Evolutionary conservation across 2,797 vertebrate species (phyloP).

Genomic region (Mycteria americana): DNA sequence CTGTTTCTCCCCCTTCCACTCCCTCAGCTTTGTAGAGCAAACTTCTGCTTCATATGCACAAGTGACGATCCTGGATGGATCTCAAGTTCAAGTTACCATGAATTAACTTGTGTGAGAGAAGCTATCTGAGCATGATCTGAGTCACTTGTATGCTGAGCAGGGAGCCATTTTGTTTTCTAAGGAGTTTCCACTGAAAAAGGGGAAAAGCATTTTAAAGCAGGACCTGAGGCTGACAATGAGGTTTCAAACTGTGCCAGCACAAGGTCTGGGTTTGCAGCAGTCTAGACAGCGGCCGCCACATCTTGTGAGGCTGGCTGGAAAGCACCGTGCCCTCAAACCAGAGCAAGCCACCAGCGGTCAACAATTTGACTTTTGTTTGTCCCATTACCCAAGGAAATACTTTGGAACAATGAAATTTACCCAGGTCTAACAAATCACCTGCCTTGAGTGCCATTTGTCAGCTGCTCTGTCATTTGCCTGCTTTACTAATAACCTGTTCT

Average conservation of each 20-base stretch:
- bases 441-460: not conserved
- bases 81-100: not conserved
- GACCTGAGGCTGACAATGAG: not conserved
- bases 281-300: not conserved
- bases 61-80: not conserved
- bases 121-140: not conserved
- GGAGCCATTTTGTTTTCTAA: not conserved
- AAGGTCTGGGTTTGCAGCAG: not conserved
- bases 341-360: not conserved
- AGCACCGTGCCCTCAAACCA: not conserved
- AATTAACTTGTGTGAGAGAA: not conserved
- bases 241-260: not conserved
- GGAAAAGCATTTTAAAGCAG: not conserved
- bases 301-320: not conserved
- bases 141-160: not conserved
- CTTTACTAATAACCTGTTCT: not conserved
- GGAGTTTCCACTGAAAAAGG: not conserved
- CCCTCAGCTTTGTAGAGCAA: not conserved
- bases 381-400: not conserved
- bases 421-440: not conserved
- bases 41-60: not conserved
- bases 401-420: not conserved
- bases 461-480: not conserved
- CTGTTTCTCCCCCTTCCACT: not conserved
- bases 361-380: not conserved